Evolutionary conservation across 2,888 invertebrate species (phyloP).

Genomic region (Dasypolia templi): DNA sequence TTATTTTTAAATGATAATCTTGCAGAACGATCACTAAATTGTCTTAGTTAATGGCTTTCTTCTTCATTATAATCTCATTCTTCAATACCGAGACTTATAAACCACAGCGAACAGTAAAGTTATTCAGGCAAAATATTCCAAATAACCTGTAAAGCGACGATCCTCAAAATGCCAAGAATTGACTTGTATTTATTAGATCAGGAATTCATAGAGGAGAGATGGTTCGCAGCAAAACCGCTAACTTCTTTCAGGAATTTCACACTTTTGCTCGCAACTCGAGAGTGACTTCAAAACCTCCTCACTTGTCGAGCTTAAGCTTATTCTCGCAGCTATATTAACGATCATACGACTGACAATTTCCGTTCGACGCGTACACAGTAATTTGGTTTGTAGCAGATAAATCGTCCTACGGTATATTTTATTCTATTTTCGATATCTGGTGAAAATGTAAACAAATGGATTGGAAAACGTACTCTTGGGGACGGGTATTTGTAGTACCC

Average conservation of each 20-base stretch:
- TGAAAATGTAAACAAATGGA: not conserved
- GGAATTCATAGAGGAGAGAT: not conserved
- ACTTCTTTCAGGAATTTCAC: constrained; percentile 15
- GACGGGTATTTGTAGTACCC: not conserved
- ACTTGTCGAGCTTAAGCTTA: not conserved
- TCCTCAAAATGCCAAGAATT: not conserved
- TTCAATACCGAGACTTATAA: no score
- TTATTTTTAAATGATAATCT: not conserved
- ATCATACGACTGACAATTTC: constrained; percentile 17
- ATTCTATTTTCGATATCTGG: no score
- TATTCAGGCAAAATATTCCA: not conserved
- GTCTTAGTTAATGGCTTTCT: not conserved
- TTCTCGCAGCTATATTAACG: constrained; percentile 14
- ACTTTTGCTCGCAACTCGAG: not conserved
- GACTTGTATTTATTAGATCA: constrained; percentile 8
- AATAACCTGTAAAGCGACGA: not conserved
- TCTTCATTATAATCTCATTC: not conserved
- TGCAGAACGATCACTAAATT: not conserved
- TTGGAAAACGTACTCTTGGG: not conserved
- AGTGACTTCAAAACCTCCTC: constrained; percentile 11
- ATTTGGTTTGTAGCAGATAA: constrained; percentile 16
- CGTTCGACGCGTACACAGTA: not conserved
- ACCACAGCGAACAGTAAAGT: not conserved
- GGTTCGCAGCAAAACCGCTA: constrained; percentile 13
- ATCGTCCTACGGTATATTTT: not conserved